These are phyloP conservation scores for Adelognathus sp. DNA, from an alignment of 2,888 invertebrate species.

Conservation along the genomic window DNA sequence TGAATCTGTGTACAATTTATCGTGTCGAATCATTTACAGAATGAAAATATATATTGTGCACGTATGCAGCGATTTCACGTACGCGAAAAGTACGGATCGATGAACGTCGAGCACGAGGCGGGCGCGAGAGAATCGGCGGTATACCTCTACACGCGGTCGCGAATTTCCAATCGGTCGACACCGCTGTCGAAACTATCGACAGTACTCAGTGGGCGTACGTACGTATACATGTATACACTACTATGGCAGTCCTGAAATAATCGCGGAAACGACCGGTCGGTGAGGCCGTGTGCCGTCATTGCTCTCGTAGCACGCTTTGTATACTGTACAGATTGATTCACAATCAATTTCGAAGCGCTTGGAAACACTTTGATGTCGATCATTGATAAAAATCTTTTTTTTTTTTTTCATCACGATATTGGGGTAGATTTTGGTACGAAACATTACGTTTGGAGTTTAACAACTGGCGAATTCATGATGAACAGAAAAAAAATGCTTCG, in stretches of 20 bases:
- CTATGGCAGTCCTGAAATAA: slow-evolving; percentile 26
- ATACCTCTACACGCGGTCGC: slow-evolving; percentile 10
- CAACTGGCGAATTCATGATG: no score
- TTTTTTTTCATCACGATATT: no score
- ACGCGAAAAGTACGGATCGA: not conserved
- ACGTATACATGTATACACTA: no score
- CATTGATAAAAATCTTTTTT: no score
- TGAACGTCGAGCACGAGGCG: not conserved
- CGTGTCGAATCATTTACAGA: not conserved
- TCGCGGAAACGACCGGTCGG: slow-evolving; percentile 28
- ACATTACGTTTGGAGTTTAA: no score
- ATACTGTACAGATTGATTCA: no score
- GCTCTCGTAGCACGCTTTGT: not conserved
- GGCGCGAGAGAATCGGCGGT: not conserved
- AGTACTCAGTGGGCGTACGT: not conserved
- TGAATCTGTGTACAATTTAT: slow-evolving; percentile 3
- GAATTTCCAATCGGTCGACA: slow-evolving; percentile 33
- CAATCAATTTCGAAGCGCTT: no score
- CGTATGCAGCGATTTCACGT: not conserved
- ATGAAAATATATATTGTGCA: not conserved
- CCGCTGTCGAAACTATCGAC: slow-evolving; percentile 41
- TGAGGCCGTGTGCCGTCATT: not conserved
- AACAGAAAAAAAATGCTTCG: no score
- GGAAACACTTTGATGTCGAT: no score
- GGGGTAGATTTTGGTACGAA: no score